Conservation (phyloP, 2,888 invertebrate species). For the Aporophyla nigra region DNA sequence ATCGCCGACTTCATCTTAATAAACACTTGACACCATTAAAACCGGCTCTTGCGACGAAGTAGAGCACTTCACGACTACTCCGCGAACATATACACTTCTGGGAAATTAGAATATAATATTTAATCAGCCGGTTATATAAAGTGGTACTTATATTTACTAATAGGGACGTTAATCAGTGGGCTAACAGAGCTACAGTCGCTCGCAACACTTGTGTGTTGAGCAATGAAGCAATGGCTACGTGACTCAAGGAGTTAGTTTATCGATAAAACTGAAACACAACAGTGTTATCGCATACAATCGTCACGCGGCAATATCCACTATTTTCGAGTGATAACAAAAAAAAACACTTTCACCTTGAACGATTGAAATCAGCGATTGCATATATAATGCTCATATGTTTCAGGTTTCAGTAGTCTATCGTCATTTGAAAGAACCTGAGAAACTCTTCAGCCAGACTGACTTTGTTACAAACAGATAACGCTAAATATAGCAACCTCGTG, state of each 20-base stretch:
- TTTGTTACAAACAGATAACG: constrained; percentile 27
- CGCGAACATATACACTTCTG: constrained; percentile 54
- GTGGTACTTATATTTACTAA: constrained; percentile 63
- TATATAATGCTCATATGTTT: constrained; percentile 28
- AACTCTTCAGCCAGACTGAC: background rate
- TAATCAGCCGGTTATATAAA: constrained; percentile 60
- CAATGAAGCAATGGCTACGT: constrained; percentile 86
- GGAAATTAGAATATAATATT: constrained; percentile 64
- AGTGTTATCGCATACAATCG: constrained; percentile 84
- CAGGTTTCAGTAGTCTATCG: constrained; percentile 16
- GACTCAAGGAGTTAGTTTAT: constrained; percentile 83
- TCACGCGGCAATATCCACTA: constrained; percentile 78
- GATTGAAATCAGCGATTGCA: constrained; percentile 56
- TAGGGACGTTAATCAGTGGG: constrained; percentile 55
- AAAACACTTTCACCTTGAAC: constrained; percentile 83
- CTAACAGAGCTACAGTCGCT: constrained; percentile 60
- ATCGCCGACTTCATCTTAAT: constrained; percentile 67
- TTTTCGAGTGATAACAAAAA: constrained; percentile 80
- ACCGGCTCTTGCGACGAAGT: constrained; percentile 60
- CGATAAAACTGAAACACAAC: constrained; percentile 85
- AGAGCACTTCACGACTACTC: constrained; percentile 60
- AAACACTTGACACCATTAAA: constrained; percentile 70
- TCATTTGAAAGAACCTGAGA: constrained; percentile 7
- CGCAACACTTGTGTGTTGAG: constrained; percentile 76
- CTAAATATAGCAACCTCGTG: constrained; percentile 16